Evolutionary conservation across 2,888 invertebrate genomes (phyloP).

Genomic region (Elaeidobius kamerunicus): DNA sequence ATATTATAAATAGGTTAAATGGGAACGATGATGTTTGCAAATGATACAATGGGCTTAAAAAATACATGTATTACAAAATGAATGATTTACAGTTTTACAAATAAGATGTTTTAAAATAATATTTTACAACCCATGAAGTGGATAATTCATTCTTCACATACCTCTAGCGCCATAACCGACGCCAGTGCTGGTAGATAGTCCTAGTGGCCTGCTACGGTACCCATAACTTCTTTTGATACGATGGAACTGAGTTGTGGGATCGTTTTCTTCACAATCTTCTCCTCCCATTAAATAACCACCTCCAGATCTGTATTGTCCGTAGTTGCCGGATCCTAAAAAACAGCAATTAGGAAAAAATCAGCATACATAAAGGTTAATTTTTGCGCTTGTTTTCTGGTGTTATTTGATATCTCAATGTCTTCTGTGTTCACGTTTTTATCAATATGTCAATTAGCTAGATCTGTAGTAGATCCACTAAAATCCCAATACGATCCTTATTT

Average conservation of each 20-base stretch:
- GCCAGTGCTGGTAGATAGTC: slow-evolving; percentile 21
- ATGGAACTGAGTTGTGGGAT: slow-evolving; percentile 25
- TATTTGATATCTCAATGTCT: too few species aligned
- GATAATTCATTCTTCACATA: slow-evolving; percentile 4
- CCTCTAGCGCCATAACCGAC: slow-evolving; percentile 13
- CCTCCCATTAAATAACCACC: slow-evolving; percentile 21
- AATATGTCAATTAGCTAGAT: too few species aligned
- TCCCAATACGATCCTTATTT: too few species aligned
- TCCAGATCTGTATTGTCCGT: slow-evolving; percentile 31
- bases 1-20: too few species aligned
- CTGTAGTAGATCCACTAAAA: too few species aligned
- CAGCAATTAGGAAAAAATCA: too few species aligned
- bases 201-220: slow-evolving; percentile 29
- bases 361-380: background rate
- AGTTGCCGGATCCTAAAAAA: slow-evolving; percentile 15
- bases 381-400: too few species aligned
- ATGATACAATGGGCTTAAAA: too few species aligned
- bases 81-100: background rate
- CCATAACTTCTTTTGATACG: slow-evolving; percentile 32
- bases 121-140: background rate
- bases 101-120: background rate
- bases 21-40: too few species aligned
- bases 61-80: slow-evolving; percentile 14
- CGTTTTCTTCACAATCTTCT: slow-evolving; percentile 33
- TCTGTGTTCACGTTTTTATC: too few species aligned